Conservation (phyloP, 2,888 invertebrate genomes). For the Podabrus alpinus region DNA sequence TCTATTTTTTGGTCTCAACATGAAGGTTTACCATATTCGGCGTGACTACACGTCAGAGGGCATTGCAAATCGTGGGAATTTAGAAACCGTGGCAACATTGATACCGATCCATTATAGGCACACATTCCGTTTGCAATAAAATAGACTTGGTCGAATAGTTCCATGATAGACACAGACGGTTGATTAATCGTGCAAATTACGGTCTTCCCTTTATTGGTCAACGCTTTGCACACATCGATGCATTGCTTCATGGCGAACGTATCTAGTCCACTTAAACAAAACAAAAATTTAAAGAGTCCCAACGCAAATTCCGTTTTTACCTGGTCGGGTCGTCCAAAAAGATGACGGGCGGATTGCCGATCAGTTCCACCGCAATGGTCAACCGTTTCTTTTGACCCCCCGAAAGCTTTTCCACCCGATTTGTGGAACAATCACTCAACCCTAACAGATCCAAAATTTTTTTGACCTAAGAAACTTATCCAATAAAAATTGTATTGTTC, state of each 20-base stretch:
- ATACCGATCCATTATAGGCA: conserved; percentile 71
- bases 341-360: conserved; percentile 82
- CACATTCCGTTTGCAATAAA: conserved; percentile 66
- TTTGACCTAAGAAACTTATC: conserved; percentile 60
- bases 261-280: conserved; percentile 68
- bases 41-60: conserved; percentile 79
- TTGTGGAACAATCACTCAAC: conserved; percentile 67
- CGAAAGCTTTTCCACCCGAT: conserved; percentile 68
- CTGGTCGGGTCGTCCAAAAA: conserved; percentile 83
- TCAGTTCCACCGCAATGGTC: conserved; percentile 76
- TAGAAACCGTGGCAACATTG: conserved; percentile 72
- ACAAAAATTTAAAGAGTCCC: conserved; percentile 51
- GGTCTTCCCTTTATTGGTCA: conserved; percentile 73
- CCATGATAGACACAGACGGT: conserved; percentile 76
- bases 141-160: conserved; percentile 70
- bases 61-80: conserved; percentile 67
- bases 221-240: conserved; percentile 68
- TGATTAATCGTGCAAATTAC: conserved; percentile 82
- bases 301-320: conserved; percentile 51
- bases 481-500: background rate
- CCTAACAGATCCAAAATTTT: conserved; percentile 75
- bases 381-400: conserved; percentile 82
- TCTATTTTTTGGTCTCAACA: background rate
- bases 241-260: conserved; percentile 74
- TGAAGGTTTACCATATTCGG: conserved; percentile 63